Percentiles rank a stretch among this genome's conserved stretches.
Conservation (phyloP, 1,140 invertebrate species). For the Diabrotica virgifera region DNA sequence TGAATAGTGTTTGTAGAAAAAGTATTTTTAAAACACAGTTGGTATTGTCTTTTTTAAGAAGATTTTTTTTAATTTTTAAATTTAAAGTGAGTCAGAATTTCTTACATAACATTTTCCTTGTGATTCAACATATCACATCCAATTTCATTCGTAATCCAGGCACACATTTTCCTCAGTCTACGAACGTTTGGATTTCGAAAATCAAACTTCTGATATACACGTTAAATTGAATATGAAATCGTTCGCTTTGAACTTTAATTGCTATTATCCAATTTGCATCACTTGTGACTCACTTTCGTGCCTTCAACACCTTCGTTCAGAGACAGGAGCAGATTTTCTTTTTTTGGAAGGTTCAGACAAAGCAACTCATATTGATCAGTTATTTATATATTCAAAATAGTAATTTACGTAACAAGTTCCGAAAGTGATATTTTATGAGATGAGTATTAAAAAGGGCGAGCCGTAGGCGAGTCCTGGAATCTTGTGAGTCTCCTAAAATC, state of each 20-base stretch:
- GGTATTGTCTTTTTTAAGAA: conserved; percentile 13
- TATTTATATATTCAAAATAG: no score
- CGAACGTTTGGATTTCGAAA: neutral
- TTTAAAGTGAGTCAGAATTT: conserved; percentile 13
- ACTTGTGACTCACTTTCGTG: neutral
- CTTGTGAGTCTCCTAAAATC: no score
- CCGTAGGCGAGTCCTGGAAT: no score
- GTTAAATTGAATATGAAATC: conserved; percentile 1
- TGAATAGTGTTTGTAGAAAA: no score
- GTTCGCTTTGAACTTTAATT: conserved; percentile 4
- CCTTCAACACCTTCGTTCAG: conserved; percentile 6
- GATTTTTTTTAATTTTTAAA: no score
- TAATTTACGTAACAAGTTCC: no score
- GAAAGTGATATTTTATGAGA: no score
- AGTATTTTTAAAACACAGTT: no score
- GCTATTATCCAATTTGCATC: conserved; percentile 7
- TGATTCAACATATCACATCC: conserved; percentile 24
- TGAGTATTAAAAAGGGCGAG: no score
- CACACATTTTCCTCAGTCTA: neutral
- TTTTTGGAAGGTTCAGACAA: neutral
- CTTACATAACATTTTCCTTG: conserved; percentile 16
- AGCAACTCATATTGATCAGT: no score
- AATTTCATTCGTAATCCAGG: conserved; percentile 7
- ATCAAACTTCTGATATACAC: neutral
- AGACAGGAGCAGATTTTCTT: neutral